phyloP scores from a whole-genome alignment of 2,797 vertebrate genomes.

The Chrysolophus pictus region DNA sequence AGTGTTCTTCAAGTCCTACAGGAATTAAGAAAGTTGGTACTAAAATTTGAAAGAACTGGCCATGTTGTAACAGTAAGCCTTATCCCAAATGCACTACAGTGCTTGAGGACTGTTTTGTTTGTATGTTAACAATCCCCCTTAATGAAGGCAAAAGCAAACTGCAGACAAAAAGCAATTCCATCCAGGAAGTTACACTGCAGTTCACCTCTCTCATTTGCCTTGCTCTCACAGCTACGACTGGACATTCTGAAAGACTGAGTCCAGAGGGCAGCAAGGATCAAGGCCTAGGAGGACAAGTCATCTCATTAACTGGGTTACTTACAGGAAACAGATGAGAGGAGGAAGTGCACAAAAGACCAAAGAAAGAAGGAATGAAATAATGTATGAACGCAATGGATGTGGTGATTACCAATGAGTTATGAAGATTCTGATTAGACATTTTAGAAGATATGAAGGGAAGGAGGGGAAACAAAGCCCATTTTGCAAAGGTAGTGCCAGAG shows the following conservation, averaged over 20 bases:
- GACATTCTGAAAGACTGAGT: background rate
- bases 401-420: background rate
- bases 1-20: rapidly evolving
- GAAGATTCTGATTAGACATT: background rate
- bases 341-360: background rate
- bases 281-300: no score
- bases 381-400: no score
- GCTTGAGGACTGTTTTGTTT: background rate
- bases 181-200: background rate
- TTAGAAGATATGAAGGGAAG: background rate
- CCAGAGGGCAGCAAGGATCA: background rate
- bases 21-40: background rate
- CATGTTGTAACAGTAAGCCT: background rate
- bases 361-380: background rate
- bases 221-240: background rate
- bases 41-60: background rate
- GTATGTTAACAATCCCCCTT: background rate
- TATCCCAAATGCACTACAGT: background rate
- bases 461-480: background rate
- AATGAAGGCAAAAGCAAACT: background rate
- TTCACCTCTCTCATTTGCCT: background rate
- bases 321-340: background rate
- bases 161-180: background rate
- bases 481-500: background rate
- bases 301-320: background rate